Base-by-base conservation (phyloP, 2,113 vertebrate genomes). In the Labeo rohita region DNA sequence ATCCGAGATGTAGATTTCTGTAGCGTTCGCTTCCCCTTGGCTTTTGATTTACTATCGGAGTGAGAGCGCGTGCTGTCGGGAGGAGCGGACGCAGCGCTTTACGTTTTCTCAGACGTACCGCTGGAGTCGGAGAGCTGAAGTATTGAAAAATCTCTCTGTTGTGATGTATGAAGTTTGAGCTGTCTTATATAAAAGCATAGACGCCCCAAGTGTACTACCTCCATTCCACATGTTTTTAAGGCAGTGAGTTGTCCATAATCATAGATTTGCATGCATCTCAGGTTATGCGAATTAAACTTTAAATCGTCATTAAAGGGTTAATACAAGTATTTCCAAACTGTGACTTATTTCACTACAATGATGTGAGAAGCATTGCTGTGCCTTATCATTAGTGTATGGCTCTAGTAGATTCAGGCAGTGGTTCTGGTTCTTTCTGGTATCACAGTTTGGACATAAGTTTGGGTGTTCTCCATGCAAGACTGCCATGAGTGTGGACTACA, bases 1-100 rank as follows among this genome's bases (percentile, higher is more conserved):
- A 91, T 78, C 72, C 12, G 82, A 88, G 89, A 87, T 88, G 82
- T 52, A 89, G 86, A 86, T 86, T 88, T 89, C 47, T 61, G 63
- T 66, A 72, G 39, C 8, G 50, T 82, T 73, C 10, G 11, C 50
- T 63, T 68, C 56, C 52, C 54, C 82, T 54, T 61, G 43, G 15
- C 68, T 54, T 65, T 72, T 83, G 87, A 90, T 83, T 87, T 84
- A 86, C 81, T 87, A 74, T 70, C 28, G 28, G 52, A 59, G 61
- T 75, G 56, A 80, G 74, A 76, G 88, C 68, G 47, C 45, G n/a
- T 78, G 56, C 68, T 85, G 80, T 68, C 77, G 56, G 56, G 66
- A 65, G n/a, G 54, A 70, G 76, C 66, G 45, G 59, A 18, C 43
- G 4, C 61, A 23, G 50, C 18, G 63, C n/a, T 66, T 65, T 63